Evolutionary conservation across 2,888 invertebrate genomes (phyloP).

Genomic region (Priocnemis perturbator): DNA sequence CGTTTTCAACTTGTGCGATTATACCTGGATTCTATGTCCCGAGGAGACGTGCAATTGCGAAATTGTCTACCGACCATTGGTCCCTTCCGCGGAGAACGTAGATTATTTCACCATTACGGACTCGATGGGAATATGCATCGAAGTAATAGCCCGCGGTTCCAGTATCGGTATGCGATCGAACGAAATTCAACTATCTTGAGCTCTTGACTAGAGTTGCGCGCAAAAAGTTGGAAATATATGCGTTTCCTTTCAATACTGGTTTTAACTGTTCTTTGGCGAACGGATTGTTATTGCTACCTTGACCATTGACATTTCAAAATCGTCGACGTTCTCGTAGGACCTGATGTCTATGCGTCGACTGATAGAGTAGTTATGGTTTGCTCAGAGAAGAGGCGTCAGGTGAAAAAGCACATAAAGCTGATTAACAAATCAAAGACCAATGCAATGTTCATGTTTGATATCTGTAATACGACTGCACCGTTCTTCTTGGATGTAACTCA

Average conservation of each 20-base stretch:
- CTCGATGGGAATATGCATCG: slow-evolving; percentile 48
- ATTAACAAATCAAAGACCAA: slow-evolving; percentile 65
- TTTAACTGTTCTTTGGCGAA: neutral
- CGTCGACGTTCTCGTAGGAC: slow-evolving; percentile 24
- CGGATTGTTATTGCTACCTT: neutral
- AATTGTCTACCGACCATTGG: slow-evolving; percentile 68
- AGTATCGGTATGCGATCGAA: slow-evolving; percentile 62
- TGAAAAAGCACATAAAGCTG: slow-evolving; percentile 66
- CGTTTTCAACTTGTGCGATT: slow-evolving; percentile 67
- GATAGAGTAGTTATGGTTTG: slow-evolving; percentile 38
- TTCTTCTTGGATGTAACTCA: slow-evolving; percentile 66
- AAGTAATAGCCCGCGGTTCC: slow-evolving; percentile 63
- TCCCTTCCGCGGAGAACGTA: slow-evolving; percentile 61
- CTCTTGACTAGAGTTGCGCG: too few species aligned
- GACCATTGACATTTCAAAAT: slow-evolving; percentile 3
- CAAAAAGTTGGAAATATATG: neutral
- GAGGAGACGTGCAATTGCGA: slow-evolving; percentile 59
- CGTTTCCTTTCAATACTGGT: neutral
- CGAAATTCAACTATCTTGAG: slow-evolving; percentile 22
- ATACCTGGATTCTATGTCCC: slow-evolving; percentile 60
- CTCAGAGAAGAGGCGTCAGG: slow-evolving; percentile 19
- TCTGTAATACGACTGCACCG: slow-evolving; percentile 58
- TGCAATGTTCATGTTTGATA: slow-evolving; percentile 71
- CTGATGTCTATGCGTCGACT: slow-evolving; percentile 28
- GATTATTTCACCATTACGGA: slow-evolving; percentile 70